phyloP scores from a whole-genome alignment of 2,888 invertebrate genomes.

The Pollenia angustigena region DNA sequence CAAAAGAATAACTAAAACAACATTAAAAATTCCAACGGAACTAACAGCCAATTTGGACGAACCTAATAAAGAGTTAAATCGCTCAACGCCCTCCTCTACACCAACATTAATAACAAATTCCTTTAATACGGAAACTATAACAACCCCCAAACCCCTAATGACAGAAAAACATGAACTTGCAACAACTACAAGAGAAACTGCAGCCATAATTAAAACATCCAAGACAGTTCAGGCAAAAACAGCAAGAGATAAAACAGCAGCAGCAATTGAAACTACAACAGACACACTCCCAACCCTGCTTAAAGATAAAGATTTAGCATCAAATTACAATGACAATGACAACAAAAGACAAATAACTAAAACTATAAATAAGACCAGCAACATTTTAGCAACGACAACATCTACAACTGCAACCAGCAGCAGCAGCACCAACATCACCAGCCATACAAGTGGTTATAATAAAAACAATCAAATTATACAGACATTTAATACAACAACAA shows the following conservation, averaged over 20 bases:
- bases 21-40: constrained; percentile 71
- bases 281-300: constrained; percentile 19
- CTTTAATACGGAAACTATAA: constrained; percentile 31
- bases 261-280: constrained; percentile 36
- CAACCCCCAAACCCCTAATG: constrained; percentile 11
- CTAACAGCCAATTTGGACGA: constrained; percentile 63
- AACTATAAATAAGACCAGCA: constrained; percentile 57
- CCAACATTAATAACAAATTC: constrained; percentile 44
- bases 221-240: constrained; percentile 46
- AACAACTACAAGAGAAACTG: constrained; percentile 37
- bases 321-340: constrained; percentile 71
- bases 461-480: constrained; percentile 52
- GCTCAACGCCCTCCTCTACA: constrained; percentile 27
- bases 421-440: neutral
- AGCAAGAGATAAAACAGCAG: constrained; percentile 24
- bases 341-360: constrained; percentile 57
- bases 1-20: constrained; percentile 38
- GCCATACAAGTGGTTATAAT: constrained; percentile 25
- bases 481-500: constrained; percentile 42
- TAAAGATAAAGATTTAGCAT: constrained; percentile 69
- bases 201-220: constrained; percentile 53
- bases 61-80: constrained; percentile 44
- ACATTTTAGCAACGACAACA: constrained; percentile 28
- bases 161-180: constrained; percentile 38
- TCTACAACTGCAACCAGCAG: neutral